Evolutionary conservation across 1,140 invertebrate genomes (phyloP), one percentile per base, ranked within the genome.

Genomic region (Drosophila gunungcola): DNA sequence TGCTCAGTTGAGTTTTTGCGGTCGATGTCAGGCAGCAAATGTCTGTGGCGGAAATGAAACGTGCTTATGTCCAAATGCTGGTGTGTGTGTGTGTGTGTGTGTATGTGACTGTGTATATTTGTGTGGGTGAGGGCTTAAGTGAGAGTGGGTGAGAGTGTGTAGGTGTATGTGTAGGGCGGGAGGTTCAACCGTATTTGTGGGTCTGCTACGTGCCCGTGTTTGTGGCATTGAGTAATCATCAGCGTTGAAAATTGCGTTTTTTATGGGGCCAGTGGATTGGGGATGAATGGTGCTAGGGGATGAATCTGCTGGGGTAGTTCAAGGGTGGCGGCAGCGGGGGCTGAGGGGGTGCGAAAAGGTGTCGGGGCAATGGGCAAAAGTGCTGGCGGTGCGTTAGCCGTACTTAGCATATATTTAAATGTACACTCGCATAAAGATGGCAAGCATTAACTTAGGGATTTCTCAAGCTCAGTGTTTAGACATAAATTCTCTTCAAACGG

Each of bases 221-320:
- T 89, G 73, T 89, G 84, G 84, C 84, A 89, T 89, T 89, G 84
- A 89, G 84, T 89, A 89, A 89, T 89, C 84, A 89, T 89, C 84
- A 89, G 79, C 80, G 84, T 84, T 89, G 84, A 89, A 89, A 89
- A 89, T 89, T 89, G 84, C 84, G 75, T 82, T 88, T 88, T 89
- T 89, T 89, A 89, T 89, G 84, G 55, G 72, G 83, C 74, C 78
- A 67, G 51, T 76, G 62, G 72, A 58, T 76, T 70, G 68, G 68
- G 68, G 64, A 68, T 68, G 58, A 68, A 41, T 57, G 51, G 52
- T 39, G 32, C 36, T 51, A 25, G 63, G 42, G 42, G 42, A 49
- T 70, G 64, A 70, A 69, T 38, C 34, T 16, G 32, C 64, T 64
- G 60, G 45, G 43, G 43, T 45, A 42, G 36, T 32, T 62, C 12